These are phyloP conservation scores for Liparis tanakae DNA, from an alignment of 2,797 vertebrate species.

Conservation along the genomic window DNA sequence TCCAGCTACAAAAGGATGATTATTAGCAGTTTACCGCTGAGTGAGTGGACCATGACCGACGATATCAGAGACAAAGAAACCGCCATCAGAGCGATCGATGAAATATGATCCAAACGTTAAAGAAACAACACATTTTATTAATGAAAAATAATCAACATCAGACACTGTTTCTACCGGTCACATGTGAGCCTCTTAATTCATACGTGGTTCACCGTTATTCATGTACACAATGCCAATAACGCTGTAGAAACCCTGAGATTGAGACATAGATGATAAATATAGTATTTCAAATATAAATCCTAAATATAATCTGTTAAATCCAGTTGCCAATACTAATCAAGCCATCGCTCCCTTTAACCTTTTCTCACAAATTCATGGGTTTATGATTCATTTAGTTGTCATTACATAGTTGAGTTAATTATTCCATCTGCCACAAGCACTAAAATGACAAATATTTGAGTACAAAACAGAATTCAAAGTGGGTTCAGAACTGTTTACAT, in stretches of 20 bases:
- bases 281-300: background rate
- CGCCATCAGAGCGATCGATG: background rate
- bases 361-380: background rate
- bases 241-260: background rate
- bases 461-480: conserved; percentile 20
- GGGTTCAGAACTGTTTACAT: background rate
- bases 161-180: background rate
- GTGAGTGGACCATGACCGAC: background rate
- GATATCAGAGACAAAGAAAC: background rate
- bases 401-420: background rate
- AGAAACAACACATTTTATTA: no score
- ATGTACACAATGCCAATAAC: background rate
- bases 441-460: conserved; percentile 1
- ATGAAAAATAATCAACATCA: background rate
- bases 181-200: background rate
- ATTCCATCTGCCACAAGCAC: background rate
- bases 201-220: background rate
- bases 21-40: background rate
- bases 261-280: background rate
- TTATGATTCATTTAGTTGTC: background rate
- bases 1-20: background rate
- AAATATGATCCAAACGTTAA: background rate
- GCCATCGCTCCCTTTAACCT: background rate
- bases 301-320: background rate
- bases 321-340: background rate